Evolutionary conservation across 2,888 invertebrate genomes (phyloP).

Genomic region (Smittia aterrima): DNA sequence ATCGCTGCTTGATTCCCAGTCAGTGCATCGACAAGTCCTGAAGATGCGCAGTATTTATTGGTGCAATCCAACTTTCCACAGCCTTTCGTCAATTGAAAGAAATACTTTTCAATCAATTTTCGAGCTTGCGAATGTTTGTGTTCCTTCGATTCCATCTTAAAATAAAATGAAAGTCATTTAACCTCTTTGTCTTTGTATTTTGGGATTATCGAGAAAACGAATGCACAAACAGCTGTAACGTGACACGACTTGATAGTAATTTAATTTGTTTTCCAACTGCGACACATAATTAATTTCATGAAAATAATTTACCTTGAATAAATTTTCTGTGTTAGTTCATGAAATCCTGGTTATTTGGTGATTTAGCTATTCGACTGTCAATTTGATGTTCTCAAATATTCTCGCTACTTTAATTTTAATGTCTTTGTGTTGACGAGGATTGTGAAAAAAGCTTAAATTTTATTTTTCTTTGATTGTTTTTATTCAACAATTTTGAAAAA

Average conservation of each 20-base stretch:
- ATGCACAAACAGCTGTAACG: neutral
- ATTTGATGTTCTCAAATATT: too few species aligned
- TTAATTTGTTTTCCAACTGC: too few species aligned
- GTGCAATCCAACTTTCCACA: constrained; percentile 86
- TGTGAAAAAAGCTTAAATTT: too few species aligned
- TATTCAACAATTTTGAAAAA: too few species aligned
- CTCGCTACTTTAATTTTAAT: too few species aligned
- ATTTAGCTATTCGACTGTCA: too few species aligned
- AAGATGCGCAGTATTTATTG: constrained; percentile 86
- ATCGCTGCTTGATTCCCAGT: constrained; percentile 89
- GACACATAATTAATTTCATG: too few species aligned
- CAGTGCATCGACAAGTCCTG: constrained; percentile 73
- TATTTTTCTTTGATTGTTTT: too few species aligned
- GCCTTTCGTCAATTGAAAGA: constrained; percentile 87
- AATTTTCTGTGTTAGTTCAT: neutral
- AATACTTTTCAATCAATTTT: constrained; percentile 86
- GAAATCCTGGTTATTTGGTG: too few species aligned
- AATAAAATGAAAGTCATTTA: neutral
- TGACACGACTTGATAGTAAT: neutral
- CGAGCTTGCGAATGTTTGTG: constrained; percentile 57
- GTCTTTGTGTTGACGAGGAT: too few species aligned
- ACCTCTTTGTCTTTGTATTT: neutral
- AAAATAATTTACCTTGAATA: neutral
- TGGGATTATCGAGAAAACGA: neutral
- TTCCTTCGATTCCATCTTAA: constrained; percentile 23